Percentiles rank a stretch among this genome's conserved stretches.
Conservation (phyloP, 2,888 invertebrate genomes). For the Ligdia adustata region DNA sequence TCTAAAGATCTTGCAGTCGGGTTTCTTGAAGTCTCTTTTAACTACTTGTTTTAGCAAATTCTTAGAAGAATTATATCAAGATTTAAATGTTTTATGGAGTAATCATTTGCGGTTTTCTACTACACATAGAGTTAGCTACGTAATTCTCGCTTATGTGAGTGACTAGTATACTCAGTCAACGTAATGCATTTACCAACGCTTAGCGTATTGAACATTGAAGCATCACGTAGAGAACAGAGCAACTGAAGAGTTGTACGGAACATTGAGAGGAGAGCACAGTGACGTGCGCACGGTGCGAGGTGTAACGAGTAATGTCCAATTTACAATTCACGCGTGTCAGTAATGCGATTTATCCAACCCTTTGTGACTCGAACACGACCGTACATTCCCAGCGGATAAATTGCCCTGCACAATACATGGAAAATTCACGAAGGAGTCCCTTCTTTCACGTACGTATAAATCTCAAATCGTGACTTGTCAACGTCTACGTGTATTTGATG, state of each 20-base stretch:
- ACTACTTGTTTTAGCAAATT: no score
- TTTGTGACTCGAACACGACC: slow-evolving; percentile 67
- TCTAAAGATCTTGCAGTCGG: no score
- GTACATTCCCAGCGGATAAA: slow-evolving; percentile 63
- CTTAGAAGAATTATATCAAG: no score
- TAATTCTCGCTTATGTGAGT: neutral
- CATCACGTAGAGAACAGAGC: slow-evolving; percentile 18
- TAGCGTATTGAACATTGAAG: slow-evolving; percentile 34
- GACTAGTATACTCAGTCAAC: slow-evolving; percentile 14
- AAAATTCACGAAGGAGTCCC: slow-evolving; percentile 58
- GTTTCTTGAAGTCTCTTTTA: no score
- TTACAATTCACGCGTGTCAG: slow-evolving; percentile 80
- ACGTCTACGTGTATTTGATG: slow-evolving; percentile 4
- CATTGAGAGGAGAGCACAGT: neutral
- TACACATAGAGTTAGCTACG: neutral
- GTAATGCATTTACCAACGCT: slow-evolving; percentile 29
- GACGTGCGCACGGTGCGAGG: slow-evolving; percentile 45
- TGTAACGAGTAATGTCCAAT: slow-evolving; percentile 81
- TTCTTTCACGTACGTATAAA: slow-evolving; percentile 38
- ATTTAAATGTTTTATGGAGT: no score
- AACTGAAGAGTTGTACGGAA: neutral
- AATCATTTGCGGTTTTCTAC: no score
- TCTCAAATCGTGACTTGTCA: slow-evolving; percentile 31
- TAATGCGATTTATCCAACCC: slow-evolving; percentile 81
- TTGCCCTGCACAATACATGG: slow-evolving; percentile 60